phyloP scores from a whole-genome alignment of 2,113 vertebrate genomes.

The Balaeniceps rex region DNA sequence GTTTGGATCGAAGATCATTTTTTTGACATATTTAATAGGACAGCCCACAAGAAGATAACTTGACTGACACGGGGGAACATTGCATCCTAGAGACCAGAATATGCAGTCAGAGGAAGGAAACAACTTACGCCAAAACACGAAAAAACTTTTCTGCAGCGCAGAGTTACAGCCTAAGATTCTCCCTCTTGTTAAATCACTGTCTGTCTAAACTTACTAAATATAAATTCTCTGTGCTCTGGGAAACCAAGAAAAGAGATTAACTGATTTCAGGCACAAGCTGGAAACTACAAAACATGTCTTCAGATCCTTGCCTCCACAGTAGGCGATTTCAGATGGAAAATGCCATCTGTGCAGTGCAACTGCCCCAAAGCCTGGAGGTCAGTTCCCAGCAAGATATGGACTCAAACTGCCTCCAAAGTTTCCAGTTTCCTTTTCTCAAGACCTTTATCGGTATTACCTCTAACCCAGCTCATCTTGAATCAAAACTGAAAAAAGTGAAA shows the following conservation, averaged over 20 bases:
- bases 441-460: not conserved
- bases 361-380: not conserved
- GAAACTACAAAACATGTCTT: not conserved
- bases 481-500: not conserved
- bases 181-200: not conserved
- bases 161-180: not conserved
- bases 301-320: not conserved
- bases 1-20: not conserved
- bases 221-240: not conserved
- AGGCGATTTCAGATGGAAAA: not conserved
- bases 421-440: not conserved
- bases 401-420: not conserved
- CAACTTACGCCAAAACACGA: not conserved
- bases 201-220: not conserved
- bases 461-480: not conserved
- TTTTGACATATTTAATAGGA: not conserved
- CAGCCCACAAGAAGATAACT: not conserved
- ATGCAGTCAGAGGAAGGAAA: not conserved
- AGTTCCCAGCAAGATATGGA: not conserved
- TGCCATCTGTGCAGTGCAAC: not conserved
- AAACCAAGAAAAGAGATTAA: not conserved
- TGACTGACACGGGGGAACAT: accelerated
- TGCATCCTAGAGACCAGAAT: not conserved
- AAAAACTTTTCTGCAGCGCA: accelerated
- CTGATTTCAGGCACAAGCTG: not conserved